These are phyloP conservation scores for Campylorhamphus procurvoides DNA, from an alignment of 2,113 vertebrate genomes.

Conservation along the genomic window DNA sequence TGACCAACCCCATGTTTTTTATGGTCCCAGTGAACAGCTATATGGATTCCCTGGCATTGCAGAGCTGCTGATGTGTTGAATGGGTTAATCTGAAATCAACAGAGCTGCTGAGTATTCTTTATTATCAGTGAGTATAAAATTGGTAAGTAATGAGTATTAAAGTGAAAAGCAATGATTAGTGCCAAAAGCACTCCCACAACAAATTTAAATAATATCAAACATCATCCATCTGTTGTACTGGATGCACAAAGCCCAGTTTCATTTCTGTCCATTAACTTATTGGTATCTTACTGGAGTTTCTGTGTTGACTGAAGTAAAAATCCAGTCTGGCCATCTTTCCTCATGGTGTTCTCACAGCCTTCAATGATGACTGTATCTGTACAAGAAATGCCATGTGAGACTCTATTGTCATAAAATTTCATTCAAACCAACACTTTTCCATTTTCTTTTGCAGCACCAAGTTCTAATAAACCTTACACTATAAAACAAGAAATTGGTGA, in stretches of 20 bases:
- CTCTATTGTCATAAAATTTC: neutral
- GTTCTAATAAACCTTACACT: neutral
- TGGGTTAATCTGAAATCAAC: neutral
- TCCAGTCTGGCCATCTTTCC: neutral
- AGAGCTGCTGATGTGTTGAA: neutral
- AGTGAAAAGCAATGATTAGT: neutral
- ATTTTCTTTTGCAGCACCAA: neutral
- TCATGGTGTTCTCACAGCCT: neutral
- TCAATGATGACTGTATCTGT: neutral
- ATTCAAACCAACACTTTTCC: neutral
- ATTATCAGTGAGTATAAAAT: neutral
- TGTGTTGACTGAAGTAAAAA: neutral
- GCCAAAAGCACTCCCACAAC: neutral
- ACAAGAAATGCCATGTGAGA: neutral
- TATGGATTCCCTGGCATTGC: neutral
- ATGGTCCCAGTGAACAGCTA: neutral
- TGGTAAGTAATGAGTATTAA: neutral
- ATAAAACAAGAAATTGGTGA: neutral
- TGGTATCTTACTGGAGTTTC: neutral
- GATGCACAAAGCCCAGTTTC: neutral
- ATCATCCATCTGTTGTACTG: fast-evolving
- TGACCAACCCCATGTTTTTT: neutral
- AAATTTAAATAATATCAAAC: neutral
- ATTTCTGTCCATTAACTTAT: neutral
- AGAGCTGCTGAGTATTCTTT: neutral